These are phyloP conservation scores for Corvus moneduloides DNA, from an alignment of 2,113 vertebrate genomes.

Conservation along the genomic window DNA sequence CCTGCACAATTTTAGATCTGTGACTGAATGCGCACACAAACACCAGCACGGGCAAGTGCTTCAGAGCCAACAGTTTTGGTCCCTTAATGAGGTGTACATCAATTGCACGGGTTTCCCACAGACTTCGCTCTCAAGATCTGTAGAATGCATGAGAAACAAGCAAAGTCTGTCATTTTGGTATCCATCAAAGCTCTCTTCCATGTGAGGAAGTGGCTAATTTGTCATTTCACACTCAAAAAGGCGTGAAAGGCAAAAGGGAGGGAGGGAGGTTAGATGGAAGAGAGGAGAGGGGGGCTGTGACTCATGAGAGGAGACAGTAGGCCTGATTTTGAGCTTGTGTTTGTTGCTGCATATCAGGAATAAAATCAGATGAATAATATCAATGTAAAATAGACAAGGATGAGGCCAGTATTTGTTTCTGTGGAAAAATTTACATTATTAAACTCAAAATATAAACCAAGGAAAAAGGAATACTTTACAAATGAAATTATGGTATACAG, in stretches of 20 bases:
- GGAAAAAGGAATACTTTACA: constrained; percentile 15
- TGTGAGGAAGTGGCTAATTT: constrained; percentile 76
- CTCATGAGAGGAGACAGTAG: constrained; percentile 5
- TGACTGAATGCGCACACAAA: background rate
- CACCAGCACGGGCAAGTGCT: background rate
- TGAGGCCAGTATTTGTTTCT: background rate
- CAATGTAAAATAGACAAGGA: background rate
- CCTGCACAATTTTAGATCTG: background rate
- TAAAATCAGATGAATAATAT: background rate
- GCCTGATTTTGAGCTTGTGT: constrained; percentile 29
- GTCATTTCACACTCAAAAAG: constrained; percentile 75
- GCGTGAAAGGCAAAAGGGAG: constrained; percentile 63
- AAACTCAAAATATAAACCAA: background rate
- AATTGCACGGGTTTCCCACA: constrained; percentile 46
- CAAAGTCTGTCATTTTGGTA: constrained; percentile 56
- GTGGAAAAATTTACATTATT: background rate
- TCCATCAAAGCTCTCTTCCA: constrained; percentile 67
- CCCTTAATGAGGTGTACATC: constrained; percentile 21
- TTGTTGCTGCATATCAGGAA: constrained; percentile 13
- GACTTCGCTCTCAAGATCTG: constrained; percentile 41
- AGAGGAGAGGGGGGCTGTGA: background rate
- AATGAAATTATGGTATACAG: constrained; percentile 28
- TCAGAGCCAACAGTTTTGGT: background rate
- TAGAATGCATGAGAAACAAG: constrained; percentile 67
- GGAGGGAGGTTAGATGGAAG: constrained; percentile 11